Evolutionary conservation across 2,797 vertebrate genomes (phyloP).

Genomic region (Balearica regulorum): DNA sequence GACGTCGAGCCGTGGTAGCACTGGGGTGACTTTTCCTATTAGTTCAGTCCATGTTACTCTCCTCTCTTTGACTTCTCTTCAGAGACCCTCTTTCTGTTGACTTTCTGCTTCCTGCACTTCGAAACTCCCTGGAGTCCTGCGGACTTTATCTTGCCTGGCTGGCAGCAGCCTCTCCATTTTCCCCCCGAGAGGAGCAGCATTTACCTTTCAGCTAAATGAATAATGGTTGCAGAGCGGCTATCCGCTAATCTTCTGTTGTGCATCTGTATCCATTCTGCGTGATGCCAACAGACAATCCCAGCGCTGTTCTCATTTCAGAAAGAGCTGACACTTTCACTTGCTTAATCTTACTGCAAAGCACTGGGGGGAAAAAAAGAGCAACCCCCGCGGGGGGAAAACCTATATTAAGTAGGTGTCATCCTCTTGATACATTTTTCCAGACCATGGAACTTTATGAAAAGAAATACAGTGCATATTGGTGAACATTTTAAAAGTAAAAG

Average conservation of each 20-base stretch:
- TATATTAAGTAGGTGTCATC: neutral
- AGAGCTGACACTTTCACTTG: neutral
- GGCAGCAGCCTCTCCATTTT: neutral
- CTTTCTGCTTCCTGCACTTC: neutral
- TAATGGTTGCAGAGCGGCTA: neutral
- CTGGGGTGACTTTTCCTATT: neutral
- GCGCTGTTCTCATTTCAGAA: neutral
- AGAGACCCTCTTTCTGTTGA: neutral
- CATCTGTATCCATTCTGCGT: neutral
- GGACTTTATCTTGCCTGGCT: neutral
- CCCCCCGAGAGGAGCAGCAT: neutral
- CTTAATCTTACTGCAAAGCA: neutral
- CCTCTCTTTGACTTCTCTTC: neutral
- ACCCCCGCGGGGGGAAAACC: neutral
- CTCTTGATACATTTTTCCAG: conserved; percentile 14
- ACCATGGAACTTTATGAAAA: neutral
- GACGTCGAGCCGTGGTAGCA: neutral
- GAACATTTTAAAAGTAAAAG: neutral
- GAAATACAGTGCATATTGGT: neutral
- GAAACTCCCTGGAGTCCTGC: neutral
- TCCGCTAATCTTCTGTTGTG: neutral
- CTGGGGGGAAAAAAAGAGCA: neutral
- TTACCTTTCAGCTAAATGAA: neutral
- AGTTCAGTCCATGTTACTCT: neutral
- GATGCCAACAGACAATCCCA: neutral